A percentile compares a stretch with the other conserved stretches of the same genome.
phyloP scores from a whole-genome alignment of 2,888 invertebrate genomes.

The Cinara cedri region DNA sequence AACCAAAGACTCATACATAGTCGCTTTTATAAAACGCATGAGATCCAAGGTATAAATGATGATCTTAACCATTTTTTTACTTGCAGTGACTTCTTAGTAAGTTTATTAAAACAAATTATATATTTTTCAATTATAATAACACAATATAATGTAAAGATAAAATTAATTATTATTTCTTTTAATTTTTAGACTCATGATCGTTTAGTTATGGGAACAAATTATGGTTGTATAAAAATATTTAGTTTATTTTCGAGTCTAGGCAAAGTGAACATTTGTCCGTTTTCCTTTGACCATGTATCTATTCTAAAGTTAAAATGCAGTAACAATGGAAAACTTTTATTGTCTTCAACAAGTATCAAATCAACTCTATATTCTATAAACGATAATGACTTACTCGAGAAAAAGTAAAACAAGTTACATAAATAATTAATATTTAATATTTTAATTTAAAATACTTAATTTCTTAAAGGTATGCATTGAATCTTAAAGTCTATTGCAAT shows the following conservation, averaged over 20 bases:
- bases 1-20: conserved; percentile 86
- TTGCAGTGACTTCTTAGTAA: conserved; percentile 71
- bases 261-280: conserved; percentile 76
- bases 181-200: conserved; percentile 65
- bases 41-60: conserved; percentile 72
- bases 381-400: conserved; percentile 70
- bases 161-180: no score
- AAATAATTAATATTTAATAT: conserved; percentile 29
- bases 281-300: conserved; percentile 84
- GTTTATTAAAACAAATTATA: conserved; percentile 47
- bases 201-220: conserved; percentile 86
- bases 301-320: conserved; percentile 81
- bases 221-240: conserved; percentile 88
- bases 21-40: conserved; percentile 77
- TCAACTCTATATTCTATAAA: conserved; percentile 78
- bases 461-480: conserved; percentile 71
- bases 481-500: conserved; percentile 88
- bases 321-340: conserved; percentile 77
- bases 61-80: conserved; percentile 79
- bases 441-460: conserved; percentile 28
- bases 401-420: conserved; percentile 63
- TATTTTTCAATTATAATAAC: no score
- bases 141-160: no score
- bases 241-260: conserved; percentile 69
- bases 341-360: conserved; percentile 87